Evolutionary conservation across 2,888 invertebrate species (phyloP), one percentile per base, ranked within the genome.

Genomic region (Latrodectus hesperus): DNA sequence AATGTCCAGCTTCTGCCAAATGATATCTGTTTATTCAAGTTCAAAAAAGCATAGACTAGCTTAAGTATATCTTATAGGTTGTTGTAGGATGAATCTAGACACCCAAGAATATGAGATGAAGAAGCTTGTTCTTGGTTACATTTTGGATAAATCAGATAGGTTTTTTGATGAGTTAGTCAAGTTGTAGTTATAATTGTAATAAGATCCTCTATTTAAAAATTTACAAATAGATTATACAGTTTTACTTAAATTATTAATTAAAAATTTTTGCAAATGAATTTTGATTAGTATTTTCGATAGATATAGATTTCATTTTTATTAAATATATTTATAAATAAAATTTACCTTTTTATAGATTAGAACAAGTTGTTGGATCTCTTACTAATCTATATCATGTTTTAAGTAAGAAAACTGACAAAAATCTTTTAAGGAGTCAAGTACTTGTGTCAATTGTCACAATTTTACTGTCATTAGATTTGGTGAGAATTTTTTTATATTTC

Each of bases 321-420:
- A 38, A 38, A 38, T 4, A 38, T 38, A 38, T 38, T 38, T 38
- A 38, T 38, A 38, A 38, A 38, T 38, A 38, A 38, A 38, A 38
- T 74, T 4, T 26, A 51, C 52, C 68, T 67, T 38, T 60, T 70
- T 81, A 11, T 55, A 87, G 87, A 38, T 72, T 87, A n/a, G 87
- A 82, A 55, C 81, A 87, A 65, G 75, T 81, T 52, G 49, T 72
- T 60, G 87, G 77, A 55, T 81, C 81, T 51, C 73, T 87, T 10
- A 67, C 55, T 22, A 87, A 77, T 70, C 72, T 87, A 14, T 82
- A 38, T 49, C 51, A 67, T n/a, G 22, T 73, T 55, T 77, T 77
- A 51, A 76, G 77, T 55, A 77, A 71, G 11, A 77, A 73, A 55
- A 9, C 55, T 67, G 87, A 87, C 16, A 87, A 87, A 49, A 72